A percentile compares a stretch with the other conserved stretches of the same genome.
Conservation (phyloP, 1,140 invertebrate genomes). For the Papilio aristodemus region DNA sequence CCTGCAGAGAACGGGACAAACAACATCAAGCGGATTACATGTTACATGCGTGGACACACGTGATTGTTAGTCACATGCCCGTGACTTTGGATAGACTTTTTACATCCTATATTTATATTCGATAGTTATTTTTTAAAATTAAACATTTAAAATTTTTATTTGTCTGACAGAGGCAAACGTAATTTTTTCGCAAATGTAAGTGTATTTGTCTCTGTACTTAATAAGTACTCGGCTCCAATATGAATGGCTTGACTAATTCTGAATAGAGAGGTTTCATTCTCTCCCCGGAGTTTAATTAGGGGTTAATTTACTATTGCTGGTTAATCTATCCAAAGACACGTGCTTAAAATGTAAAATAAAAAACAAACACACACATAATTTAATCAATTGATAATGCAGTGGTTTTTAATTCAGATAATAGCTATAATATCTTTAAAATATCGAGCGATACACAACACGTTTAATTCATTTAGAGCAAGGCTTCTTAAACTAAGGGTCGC, state of each 20-base stretch:
- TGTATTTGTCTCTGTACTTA: too few relatives aligned
- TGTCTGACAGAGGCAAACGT: too few relatives aligned
- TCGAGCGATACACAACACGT: not conserved
- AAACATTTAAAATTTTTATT: too few relatives aligned
- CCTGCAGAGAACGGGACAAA: constrained; percentile 65
- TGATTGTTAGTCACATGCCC: constrained; percentile 60
- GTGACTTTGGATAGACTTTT: constrained; percentile 34
- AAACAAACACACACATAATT: not conserved
- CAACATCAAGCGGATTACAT: constrained; percentile 61
- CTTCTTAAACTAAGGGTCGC: too few relatives aligned
- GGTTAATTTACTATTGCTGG: too few relatives aligned
- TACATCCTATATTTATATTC: too few relatives aligned
- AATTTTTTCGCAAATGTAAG: too few relatives aligned
- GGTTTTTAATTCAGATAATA: constrained; percentile 11
- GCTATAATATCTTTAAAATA: not conserved
- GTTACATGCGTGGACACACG: constrained; percentile 74
- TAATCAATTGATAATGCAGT: constrained; percentile 24
- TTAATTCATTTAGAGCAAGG: not conserved
- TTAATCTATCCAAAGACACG: constrained; percentile 10
- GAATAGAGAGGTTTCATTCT: too few relatives aligned
- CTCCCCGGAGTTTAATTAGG: too few relatives aligned
- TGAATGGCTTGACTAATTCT: too few relatives aligned
- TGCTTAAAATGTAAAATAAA: constrained; percentile 2
- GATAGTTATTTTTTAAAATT: too few relatives aligned
- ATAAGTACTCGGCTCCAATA: too few relatives aligned